phyloP scores from a whole-genome alignment of 2,113 vertebrate genomes.

The Albula goreensis region DNA sequence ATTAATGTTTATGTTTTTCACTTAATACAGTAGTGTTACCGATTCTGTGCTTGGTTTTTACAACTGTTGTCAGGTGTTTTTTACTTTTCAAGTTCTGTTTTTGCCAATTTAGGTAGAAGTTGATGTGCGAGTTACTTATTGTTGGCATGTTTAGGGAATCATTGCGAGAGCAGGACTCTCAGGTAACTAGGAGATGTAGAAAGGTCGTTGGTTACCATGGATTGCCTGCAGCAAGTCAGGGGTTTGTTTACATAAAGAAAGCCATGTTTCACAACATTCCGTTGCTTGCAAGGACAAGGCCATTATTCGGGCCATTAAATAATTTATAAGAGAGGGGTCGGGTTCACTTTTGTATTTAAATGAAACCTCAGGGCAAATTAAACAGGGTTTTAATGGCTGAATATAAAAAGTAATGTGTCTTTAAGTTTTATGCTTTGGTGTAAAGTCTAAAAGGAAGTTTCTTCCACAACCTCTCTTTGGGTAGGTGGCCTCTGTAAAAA shows the following conservation, averaged over 20 bases:
- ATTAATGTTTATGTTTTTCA: not conserved
- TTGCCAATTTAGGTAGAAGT: not conserved
- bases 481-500: too few relatives aligned
- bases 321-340: not conserved
- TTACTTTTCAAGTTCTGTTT: not conserved
- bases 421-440: too few relatives aligned
- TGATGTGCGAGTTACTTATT: slow-evolving; percentile 35
- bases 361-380: not conserved
- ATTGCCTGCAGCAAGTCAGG: slow-evolving; percentile 30
- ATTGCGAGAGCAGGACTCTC: slow-evolving; percentile 54
- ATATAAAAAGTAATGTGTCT: too few relatives aligned
- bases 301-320: not conserved
- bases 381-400: not conserved
- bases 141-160: slow-evolving; percentile 40
- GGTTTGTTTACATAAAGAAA: slow-evolving; percentile 46
- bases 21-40: not conserved
- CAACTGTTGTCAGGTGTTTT: not conserved
- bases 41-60: not conserved
- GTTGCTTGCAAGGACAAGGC: slow-evolving; percentile 5
- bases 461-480: too few relatives aligned
- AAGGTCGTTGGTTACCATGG: slow-evolving; percentile 51
- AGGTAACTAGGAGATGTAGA: slow-evolving; percentile 45
- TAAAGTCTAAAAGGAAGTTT: too few relatives aligned
- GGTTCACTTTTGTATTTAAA: not conserved
- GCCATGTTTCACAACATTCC: slow-evolving; percentile 19